A percentile compares a stretch with the other conserved stretches of the same genome.
Evolutionary conservation across 2,113 vertebrate species (phyloP).

Genomic region (Platichthys flesus): DNA sequence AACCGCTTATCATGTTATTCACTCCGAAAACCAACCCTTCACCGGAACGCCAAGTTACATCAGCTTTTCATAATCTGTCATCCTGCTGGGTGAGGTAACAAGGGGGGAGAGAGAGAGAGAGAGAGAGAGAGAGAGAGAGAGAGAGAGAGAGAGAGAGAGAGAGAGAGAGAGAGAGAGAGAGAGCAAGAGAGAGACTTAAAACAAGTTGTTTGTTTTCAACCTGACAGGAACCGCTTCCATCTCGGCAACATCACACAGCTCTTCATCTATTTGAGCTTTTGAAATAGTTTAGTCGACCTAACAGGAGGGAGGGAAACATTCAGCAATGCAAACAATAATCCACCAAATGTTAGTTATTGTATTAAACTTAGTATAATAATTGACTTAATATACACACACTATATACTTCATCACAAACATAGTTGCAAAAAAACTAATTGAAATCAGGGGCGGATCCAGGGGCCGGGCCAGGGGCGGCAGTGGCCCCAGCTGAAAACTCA

Average conservation of each 20-base stretch:
- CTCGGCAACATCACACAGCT: background rate
- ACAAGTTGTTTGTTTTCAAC: background rate
- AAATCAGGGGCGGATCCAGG: no score
- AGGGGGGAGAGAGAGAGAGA: background rate
- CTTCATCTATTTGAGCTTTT: background rate
- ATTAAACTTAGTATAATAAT: no score
- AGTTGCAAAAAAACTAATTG: no score
- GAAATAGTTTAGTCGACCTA: no score
- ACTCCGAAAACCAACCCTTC: constrained; percentile 40
- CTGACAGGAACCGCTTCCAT: background rate
- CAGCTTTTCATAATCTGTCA: constrained; percentile 49
- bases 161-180: background rate
- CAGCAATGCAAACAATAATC: no score
- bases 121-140: background rate
- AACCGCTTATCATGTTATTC: constrained; percentile 51
- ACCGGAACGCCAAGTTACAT: constrained; percentile 32
- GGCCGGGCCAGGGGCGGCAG: no score
- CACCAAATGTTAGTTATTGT: no score
- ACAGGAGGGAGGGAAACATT: no score
- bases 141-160: background rate
- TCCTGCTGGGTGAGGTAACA: background rate
- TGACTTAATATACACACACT: no score
- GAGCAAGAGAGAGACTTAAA: background rate
- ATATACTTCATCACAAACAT: no score
- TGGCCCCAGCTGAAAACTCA: no score